Evolutionary conservation across 1,140 invertebrate species (phyloP).

Genomic region (Sminthurinus signatus): DNA sequence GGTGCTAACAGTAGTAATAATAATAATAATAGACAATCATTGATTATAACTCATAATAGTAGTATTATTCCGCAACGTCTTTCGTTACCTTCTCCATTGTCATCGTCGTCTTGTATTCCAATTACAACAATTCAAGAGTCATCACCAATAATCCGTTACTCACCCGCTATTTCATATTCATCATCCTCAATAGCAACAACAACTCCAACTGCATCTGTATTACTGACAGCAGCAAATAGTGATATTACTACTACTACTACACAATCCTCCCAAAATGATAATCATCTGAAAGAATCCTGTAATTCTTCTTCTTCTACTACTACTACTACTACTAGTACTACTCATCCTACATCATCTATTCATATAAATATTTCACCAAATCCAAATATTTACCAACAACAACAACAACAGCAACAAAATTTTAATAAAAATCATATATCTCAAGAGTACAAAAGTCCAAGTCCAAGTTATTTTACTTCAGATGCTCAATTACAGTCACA

Average conservation of each 20-base stretch:
- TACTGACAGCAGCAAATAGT: too few relatives aligned
- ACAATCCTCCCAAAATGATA: too few relatives aligned
- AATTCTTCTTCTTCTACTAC: too few relatives aligned
- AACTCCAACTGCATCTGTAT: background rate
- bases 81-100: background rate
- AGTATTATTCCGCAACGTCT: too few relatives aligned
- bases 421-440: background rate
- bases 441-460: constrained; percentile 20
- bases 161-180: background rate
- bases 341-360: background rate
- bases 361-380: background rate
- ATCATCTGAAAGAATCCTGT: too few relatives aligned
- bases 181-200: background rate
- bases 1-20: background rate
- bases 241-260: too few relatives aligned
- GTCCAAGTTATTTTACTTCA: constrained; percentile 30
- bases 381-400: background rate
- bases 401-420: background rate
- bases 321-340: background rate
- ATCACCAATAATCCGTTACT: constrained; percentile 15
- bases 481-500: constrained; percentile 38
- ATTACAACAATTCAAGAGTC: background rate
- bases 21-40: background rate
- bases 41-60: too few relatives aligned
- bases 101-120: background rate